Evolutionary conservation across 2,113 vertebrate genomes (phyloP).

Genomic region (Hydrolagus affinis): DNA sequence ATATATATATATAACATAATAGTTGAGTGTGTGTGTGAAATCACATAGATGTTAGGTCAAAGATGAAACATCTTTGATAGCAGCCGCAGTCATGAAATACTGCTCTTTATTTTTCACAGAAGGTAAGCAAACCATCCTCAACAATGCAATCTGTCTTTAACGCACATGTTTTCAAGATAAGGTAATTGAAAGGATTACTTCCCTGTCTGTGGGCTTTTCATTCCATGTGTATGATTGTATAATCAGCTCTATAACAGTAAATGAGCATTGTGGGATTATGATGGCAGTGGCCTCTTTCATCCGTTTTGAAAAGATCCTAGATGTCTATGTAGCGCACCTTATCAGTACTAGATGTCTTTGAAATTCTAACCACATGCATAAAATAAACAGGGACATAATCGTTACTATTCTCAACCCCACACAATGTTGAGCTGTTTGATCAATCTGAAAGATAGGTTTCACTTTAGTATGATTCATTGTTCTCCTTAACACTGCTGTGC

Average conservation of each 20-base stretch:
- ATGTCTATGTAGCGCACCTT: not conserved
- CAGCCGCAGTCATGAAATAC: not conserved
- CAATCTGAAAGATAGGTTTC: not conserved
- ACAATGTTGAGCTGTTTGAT: not conserved
- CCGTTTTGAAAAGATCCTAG: conserved; percentile 1
- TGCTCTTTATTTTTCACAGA: no score
- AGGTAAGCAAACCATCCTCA: no score
- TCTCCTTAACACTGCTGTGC: not conserved
- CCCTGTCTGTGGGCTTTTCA: not conserved
- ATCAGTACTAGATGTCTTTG: not conserved
- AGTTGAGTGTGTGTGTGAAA: no score
- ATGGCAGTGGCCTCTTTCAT: not conserved
- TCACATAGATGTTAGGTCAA: not conserved
- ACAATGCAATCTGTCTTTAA: not conserved
- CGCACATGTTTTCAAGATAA: not conserved
- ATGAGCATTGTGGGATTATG: not conserved
- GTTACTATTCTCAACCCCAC: not conserved
- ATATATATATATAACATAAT: no score
- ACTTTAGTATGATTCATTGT: not conserved
- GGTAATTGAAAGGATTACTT: not conserved
- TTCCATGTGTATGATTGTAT: not conserved
- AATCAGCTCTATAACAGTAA: not conserved
- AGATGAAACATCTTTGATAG: not conserved
- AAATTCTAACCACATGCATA: not conserved
- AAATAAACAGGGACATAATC: not conserved